Percentiles rank a stretch among this genome's conserved stretches.
These are phyloP conservation scores for Ophraella communa DNA, from an alignment of 2,888 invertebrate genomes.

Conservation along the genomic window DNA sequence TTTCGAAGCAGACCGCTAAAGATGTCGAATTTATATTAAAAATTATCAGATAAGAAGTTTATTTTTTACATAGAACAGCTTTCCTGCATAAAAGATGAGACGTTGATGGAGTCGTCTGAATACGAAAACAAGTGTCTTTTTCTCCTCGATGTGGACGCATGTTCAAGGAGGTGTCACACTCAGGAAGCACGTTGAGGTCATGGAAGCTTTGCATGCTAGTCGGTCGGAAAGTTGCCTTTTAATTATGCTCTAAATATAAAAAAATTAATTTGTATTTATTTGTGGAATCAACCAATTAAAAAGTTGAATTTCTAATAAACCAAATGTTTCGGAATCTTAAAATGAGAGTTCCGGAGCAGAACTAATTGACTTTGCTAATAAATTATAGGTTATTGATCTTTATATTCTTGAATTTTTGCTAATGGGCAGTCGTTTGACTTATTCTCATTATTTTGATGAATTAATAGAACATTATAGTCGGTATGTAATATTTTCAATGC, in stretches of 20 bases:
- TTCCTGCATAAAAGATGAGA: background rate
- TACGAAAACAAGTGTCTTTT: background rate
- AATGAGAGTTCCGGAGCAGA: background rate
- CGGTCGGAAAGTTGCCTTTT: too few species aligned
- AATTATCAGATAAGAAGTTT: slow-evolving; percentile 15
- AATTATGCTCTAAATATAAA: too few species aligned
- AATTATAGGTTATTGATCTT: too few species aligned
- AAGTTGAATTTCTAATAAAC: too few species aligned
- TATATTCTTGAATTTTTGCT: background rate
- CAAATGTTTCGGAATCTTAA: background rate
- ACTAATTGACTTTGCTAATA: background rate
- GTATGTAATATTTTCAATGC: too few species aligned
- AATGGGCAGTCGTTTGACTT: too few species aligned
- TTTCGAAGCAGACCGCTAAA: background rate
- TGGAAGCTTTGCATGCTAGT: too few species aligned
- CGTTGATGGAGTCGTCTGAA: background rate
- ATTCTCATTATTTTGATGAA: too few species aligned
- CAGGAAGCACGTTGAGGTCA: background rate
- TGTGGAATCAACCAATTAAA: background rate
- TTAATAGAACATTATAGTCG: too few species aligned
- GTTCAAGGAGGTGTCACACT: background rate
- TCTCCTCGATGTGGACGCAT: background rate
- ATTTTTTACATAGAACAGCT: background rate
- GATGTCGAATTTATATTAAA: slow-evolving; percentile 22
- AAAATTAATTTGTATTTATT: too few species aligned